These are phyloP conservation scores for Anhinga anhinga DNA, from an alignment of 2,113 vertebrate genomes.

Conservation along the genomic window DNA sequence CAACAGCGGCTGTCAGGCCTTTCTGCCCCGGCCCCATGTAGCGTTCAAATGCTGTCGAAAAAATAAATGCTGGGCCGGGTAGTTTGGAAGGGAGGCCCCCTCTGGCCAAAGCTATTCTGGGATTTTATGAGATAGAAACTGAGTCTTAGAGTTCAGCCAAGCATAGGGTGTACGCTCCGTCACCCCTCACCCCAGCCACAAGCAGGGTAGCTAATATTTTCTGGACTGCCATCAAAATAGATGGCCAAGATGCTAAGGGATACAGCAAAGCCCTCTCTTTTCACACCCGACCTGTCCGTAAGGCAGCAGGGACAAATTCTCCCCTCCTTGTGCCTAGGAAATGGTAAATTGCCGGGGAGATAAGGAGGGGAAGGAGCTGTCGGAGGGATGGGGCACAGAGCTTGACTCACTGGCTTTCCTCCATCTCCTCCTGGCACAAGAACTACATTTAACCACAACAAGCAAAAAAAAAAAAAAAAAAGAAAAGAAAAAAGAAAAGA, in stretches of 20 bases:
- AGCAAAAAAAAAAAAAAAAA: not conserved
- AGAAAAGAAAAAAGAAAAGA: not conserved
- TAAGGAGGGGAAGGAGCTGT: not conserved
- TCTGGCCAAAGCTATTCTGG: not conserved
- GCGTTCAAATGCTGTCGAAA: not conserved
- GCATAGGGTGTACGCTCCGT: not conserved
- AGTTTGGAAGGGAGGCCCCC: not conserved
- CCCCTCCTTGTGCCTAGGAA: not conserved
- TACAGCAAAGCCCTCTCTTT: not conserved
- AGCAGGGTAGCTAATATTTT: not conserved
- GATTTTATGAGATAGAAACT: not conserved
- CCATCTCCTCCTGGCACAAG: not conserved
- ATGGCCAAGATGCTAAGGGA: not conserved
- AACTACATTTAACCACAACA: not conserved
- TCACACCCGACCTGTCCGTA: not conserved
- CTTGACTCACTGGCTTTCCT: constrained; percentile 30
- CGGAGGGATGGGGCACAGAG: not conserved
- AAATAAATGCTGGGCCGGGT: not conserved
- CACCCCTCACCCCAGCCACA: fast-evolving
- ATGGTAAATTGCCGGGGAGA: not conserved
- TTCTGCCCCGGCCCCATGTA: fast-evolving
- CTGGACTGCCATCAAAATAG: not conserved
- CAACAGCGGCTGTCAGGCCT: not conserved
- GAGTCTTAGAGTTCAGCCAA: not conserved
- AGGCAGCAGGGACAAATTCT: not conserved